Evolutionary conservation across 2,113 vertebrate genomes (phyloP), one percentile per base, ranked within the genome.

Genomic region (Morone saxatilis): DNA sequence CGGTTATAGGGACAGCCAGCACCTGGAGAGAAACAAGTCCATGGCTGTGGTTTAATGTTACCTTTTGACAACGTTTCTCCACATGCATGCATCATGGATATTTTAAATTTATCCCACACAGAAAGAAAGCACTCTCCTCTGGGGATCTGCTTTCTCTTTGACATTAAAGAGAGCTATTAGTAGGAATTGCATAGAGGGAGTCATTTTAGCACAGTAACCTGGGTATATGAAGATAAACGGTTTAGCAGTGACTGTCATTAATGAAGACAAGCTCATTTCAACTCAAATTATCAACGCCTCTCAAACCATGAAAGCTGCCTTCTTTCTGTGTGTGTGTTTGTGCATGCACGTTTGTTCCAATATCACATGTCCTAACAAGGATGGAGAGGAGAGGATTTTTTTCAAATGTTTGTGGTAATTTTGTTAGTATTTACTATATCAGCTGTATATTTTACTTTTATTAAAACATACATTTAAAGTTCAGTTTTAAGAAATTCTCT

Each of bases 251-350:
- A 90, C 88, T 84, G 83, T 76, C 87, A 88, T 89, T 87, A 92
- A 88, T 89, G 85, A 90, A 89, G 88, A 90, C 85, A 91, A 88
- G 81, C 89, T 90, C 83, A 87, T 93, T 92, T 91, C 77, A 92
- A 89, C 86, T 86, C 72, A 69, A 91, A 91, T 93, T 86, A 89
- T 93, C 81, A 78, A 90, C 17, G 81, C 88, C 77, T 89, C 83
- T 90, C 81, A 90, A 85, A 85, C 68, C 76, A 84, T 82, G 88
- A 89, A 85, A 78, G 76, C 85, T 38, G 68, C 48, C 65, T 78
- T 65, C 50, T 71, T 36, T 63, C 13, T 63, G 6, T 80, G 20
- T 61, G 20, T 61, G 22, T 71, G 41, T 56, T 19, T 79, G 22
- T 59, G 13, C 40, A 13, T 61, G 36, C 38, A 14, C 53, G 14